Percentiles rank a stretch among this genome's conserved stretches.
Conservation (phyloP, 1,140 invertebrate genomes). For the Berghia stephanieae region DNA sequence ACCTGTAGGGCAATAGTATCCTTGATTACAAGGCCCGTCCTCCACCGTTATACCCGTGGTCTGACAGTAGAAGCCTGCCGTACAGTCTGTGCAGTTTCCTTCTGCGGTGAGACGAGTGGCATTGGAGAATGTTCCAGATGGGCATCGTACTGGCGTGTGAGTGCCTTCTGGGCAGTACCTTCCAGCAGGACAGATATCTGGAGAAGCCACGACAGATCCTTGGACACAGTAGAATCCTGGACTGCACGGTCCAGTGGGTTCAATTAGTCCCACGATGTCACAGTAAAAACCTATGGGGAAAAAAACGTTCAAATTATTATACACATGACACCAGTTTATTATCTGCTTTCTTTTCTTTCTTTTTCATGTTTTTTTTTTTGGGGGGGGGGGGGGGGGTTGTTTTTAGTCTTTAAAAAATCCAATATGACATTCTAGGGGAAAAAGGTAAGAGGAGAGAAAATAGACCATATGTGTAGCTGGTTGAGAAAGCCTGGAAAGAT, state of each 20-base stretch:
- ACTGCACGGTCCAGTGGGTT: slow-evolving; percentile 50
- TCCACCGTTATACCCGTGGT: slow-evolving; percentile 53
- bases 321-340: background rate
- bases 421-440: background rate
- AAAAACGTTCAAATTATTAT: background rate
- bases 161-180: slow-evolving; percentile 59
- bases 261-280: slow-evolving; percentile 47
- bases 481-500: no score
- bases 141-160: slow-evolving; percentile 58
- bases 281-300: slow-evolving; percentile 56
- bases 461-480: no score
- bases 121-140: slow-evolving; percentile 60
- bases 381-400: no score
- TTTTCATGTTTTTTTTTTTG: no score
- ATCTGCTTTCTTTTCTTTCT: background rate
- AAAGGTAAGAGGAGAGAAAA: no score
- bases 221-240: slow-evolving; percentile 58
- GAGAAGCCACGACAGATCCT: slow-evolving; percentile 48
- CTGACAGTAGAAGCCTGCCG: slow-evolving; percentile 58
- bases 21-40: slow-evolving; percentile 56
- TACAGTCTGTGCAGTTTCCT: slow-evolving; percentile 55
- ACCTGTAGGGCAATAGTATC: slow-evolving; percentile 63
- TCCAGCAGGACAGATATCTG: slow-evolving; percentile 55
- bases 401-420: background rate
- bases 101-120: slow-evolving; percentile 45